These are phyloP conservation scores for Blastomussa wellsi DNA, from an alignment of 92 coral and sea anemone species.

Conservation along the genomic window DNA sequence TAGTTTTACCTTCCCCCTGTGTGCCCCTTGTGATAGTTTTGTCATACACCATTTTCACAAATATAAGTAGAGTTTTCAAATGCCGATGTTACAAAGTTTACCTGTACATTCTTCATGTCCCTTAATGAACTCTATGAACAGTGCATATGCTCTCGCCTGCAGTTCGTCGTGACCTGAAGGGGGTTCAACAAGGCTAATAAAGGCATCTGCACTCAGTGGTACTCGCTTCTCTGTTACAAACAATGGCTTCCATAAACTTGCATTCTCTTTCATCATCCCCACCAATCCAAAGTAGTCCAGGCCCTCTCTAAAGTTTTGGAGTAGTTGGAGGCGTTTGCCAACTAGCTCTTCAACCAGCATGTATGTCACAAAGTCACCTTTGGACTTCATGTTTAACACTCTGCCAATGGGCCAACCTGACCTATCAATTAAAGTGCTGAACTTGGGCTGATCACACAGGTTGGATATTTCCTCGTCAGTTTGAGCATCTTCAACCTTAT, in stretches of 20 bases:
- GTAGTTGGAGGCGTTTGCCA: slow-evolving; percentile 43
- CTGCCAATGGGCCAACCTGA: slow-evolving; percentile 57
- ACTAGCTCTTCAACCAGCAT: slow-evolving; percentile 53
- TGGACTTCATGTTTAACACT: slow-evolving; percentile 38
- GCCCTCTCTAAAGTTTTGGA: slow-evolving; percentile 49
- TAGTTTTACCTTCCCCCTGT: too few species aligned
- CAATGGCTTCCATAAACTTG: slow-evolving; percentile 42
- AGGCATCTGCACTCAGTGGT: slow-evolving; percentile 38
- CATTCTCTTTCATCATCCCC: slow-evolving; percentile 25
- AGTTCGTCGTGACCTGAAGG: slow-evolving; percentile 27
- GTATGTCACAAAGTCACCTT: slow-evolving; percentile 31
- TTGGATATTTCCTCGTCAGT: slow-evolving; percentile 31
- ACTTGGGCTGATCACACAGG: slow-evolving; percentile 41
- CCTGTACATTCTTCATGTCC: slow-evolving; percentile 36
- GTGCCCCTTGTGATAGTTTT: too few species aligned
- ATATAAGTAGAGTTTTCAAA: too few species aligned
- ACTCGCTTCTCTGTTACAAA: slow-evolving; percentile 36
- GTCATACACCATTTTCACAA: too few species aligned
- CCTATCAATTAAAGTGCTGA: slow-evolving; percentile 41
- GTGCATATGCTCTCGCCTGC: slow-evolving; percentile 42
- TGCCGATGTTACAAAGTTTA: slow-evolving; percentile 3
- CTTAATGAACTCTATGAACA: slow-evolving; percentile 41
- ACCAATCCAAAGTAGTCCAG: slow-evolving; percentile 44
- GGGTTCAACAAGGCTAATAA: slow-evolving; percentile 25
- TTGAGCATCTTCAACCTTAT: slow-evolving; percentile 41